phyloP scores from a whole-genome alignment of 2,888 invertebrate genomes.

The Himalopsyche japonica region DNA sequence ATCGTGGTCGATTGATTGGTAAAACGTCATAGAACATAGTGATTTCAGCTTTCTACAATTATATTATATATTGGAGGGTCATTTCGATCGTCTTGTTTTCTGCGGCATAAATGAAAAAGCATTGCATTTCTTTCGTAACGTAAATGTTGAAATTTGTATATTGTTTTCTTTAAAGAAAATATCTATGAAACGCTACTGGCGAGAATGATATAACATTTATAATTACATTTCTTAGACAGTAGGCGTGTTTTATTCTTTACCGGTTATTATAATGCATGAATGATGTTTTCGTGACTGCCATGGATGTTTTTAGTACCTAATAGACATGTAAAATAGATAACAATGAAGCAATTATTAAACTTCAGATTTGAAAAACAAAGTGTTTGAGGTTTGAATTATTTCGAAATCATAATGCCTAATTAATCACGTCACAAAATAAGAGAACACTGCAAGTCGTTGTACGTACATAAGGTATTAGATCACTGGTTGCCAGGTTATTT shows the following conservation, averaged over 20 bases:
- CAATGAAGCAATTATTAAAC: conserved; percentile 11
- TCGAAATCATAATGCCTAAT: not conserved
- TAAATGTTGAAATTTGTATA: no score
- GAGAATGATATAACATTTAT: not conserved
- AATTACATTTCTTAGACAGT: not conserved
- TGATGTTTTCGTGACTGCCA: conserved; percentile 2
- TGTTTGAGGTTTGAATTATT: not conserved
- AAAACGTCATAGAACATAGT: no score
- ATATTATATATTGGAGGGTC: no score
- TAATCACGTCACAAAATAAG: not conserved
- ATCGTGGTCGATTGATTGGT: no score
- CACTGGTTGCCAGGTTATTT: no score
- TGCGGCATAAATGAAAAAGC: not conserved
- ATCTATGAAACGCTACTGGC: not conserved
- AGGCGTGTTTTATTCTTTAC: not conserved
- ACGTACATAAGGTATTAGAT: not conserved
- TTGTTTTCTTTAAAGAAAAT: not conserved
- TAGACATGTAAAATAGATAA: not conserved
- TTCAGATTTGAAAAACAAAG: not conserved
- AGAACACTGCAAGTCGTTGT: not conserved
- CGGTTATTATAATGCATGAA: not conserved
- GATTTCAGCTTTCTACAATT: no score
- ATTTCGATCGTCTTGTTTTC: no score
- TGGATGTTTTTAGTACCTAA: not conserved
- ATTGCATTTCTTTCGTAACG: no score